Base-by-base conservation (phyloP, 2,888 invertebrate species). In the Mantis religiosa region DNA sequence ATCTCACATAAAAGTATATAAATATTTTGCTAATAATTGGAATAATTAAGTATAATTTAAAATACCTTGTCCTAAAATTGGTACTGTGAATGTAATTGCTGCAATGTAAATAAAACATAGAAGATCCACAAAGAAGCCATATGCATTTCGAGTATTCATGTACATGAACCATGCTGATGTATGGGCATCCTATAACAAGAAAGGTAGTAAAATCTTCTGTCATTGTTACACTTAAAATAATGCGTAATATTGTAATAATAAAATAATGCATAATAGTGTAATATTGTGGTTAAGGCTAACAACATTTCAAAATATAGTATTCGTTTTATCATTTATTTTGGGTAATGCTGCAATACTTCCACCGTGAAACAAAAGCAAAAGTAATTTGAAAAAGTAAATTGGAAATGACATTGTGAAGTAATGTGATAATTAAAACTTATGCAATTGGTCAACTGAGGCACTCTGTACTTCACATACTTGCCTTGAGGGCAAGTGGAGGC, bases 121-220 rank as follows among this genome's bases (percentile, higher is more conserved):
- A 91, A 97, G 94, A 93, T 99, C 99, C 91, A 99, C 93, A 95
- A 97, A 97, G 92, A 98, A 97, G 0, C 98, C 99, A 92, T 99
- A 98, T 91, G 99, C 98, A 90, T 99, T 96, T 28, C 97, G 97
- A 9, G 97, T 97, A 0, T 97, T 95, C 88, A 99, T 96, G 93
- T 98, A 98, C 91, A 98, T 94, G 92, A 96, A 98, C 97, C 98
- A 99, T 9, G 99, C 97, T 1, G 98, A 97, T 88, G 98, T 97
- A 92, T 99, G 98, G 9, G 97, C 92, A 92, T 97, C 97, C 92
- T 97, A 97, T 1, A 84, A 87, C 20, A 71, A 71, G 20, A 71
- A 20, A 71, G 20, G 54, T 25, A 71, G 83, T 82, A 81, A 1
- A 34, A 34, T 34, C 6, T 34, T 1, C 4, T 34, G 6, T 34